phyloP scores from a whole-genome alignment of 2,797 vertebrate species.

The Erethizon dorsatum region DNA sequence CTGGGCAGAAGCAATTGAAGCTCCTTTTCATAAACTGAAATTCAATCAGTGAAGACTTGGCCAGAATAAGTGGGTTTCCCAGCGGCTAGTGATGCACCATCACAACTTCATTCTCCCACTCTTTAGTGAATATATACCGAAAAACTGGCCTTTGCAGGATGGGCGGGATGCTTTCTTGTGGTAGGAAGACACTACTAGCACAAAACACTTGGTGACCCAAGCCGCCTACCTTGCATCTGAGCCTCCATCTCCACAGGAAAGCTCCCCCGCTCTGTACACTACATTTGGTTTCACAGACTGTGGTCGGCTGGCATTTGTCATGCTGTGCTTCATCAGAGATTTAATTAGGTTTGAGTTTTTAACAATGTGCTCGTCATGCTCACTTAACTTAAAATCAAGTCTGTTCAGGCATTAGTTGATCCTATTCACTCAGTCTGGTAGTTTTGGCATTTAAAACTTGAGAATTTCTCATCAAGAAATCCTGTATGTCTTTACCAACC shows the following conservation, averaged over 20 bases:
- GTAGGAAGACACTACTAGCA: neutral
- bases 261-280: neutral
- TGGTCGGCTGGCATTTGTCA: constrained; percentile 64
- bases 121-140: neutral
- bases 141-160: no score
- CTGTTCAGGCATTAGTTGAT: constrained; percentile 30
- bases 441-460: constrained; percentile 72
- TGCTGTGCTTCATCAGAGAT: constrained; percentile 81
- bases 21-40: neutral
- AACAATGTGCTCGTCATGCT: constrained; percentile 78
- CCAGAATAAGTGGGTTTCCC: neutral
- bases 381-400: constrained; percentile 83
- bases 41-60: neutral
- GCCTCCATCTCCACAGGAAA: neutral
- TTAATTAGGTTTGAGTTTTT: constrained; percentile 82
- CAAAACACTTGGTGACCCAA: fast-evolving
- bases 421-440: constrained; percentile 22
- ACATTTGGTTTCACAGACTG: constrained; percentile 59
- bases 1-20: constrained; percentile 8
- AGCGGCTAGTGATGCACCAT: neutral
- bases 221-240: neutral
- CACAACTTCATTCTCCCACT: neutral
- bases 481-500: neutral
- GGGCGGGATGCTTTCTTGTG: neutral
- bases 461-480: constrained; percentile 65